phyloP scores from a whole-genome alignment of 1,140 invertebrate genomes.

The Artemia franciscana region DNA sequence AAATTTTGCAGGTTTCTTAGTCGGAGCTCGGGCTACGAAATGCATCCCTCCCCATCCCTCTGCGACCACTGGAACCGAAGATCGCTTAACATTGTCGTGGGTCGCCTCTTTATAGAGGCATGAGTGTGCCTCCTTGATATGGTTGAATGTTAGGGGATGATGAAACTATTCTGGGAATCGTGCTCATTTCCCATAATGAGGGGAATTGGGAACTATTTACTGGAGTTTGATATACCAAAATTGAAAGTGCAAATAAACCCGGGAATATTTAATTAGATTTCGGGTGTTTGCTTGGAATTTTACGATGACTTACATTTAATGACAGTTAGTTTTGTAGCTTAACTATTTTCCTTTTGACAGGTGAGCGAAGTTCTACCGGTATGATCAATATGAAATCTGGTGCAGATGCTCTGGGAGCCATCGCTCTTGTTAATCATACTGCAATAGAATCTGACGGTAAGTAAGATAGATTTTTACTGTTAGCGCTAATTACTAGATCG shows the following conservation, averaged over 20 bases:
- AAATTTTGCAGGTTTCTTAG: too few species aligned
- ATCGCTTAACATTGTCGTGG: too few species aligned
- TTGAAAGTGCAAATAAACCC: not conserved
- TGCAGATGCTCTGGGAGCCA: not conserved
- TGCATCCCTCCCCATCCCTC: too few species aligned
- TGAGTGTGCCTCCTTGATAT: too few species aligned
- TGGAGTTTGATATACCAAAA: not conserved
- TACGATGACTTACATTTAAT: not conserved
- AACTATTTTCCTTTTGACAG: not conserved
- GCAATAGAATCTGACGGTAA: not conserved
- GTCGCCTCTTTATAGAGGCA: too few species aligned
- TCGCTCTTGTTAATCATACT: not conserved
- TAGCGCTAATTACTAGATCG: too few species aligned
- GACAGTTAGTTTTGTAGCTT: not conserved
- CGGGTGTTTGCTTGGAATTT: not conserved
- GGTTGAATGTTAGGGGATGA: too few species aligned
- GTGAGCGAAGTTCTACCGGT: not conserved
- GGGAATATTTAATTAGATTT: not conserved
- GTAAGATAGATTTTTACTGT: too few species aligned
- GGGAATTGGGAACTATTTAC: not conserved
- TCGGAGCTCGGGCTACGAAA: too few species aligned
- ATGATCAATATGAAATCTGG: not conserved
- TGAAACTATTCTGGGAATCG: too few species aligned
- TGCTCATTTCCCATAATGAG: not conserved
- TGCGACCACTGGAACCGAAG: too few species aligned